Evolutionary conservation across 2,888 invertebrate genomes (phyloP), one percentile per base, ranked within the genome.

Genomic region (Drosophila stalkeri): DNA sequence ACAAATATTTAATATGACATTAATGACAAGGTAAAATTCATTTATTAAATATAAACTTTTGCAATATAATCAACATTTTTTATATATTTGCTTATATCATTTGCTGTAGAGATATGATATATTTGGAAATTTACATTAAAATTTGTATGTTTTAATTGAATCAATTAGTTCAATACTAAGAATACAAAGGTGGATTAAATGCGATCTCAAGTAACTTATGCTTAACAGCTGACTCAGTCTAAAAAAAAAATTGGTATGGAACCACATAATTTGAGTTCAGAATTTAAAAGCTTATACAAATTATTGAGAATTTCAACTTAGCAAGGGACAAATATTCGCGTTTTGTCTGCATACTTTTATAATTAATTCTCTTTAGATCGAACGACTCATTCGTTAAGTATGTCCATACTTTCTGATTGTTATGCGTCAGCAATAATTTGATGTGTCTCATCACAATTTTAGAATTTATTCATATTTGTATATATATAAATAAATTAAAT

Each of bases 341-440:
- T 7, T 35, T 35, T 4, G 3, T 11, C 8, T 39, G 39, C 2
- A 39, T 16, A 7, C 16, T 37, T 35, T 23, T 5, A 54, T 16
- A 54, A 23, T 54, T 52, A 37, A 16, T 43, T 56, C n/a, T 11
- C 33, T 1, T 52, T 37, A 23, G 37, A 3, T 33, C 33, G 51
- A 18, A 14, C 33, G 37, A 37, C 9, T 54, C 37, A 54, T 54
- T 16, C 37, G 16, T 20, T 11, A 16, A 8, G 7, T 8, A 35
- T 20, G 18, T 51, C 27, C 49, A 51, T 12, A 3, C 6, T 18
- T 18, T 18, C 35, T 35, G 52, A 51, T 33, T 9, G 4, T 2
- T 54, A 33, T 49, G 49, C 49, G 49, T 49, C 49, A 49, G 12
- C 14, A 9, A 23, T 8, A 54, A 20, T 37, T 54, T 37, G 16